phyloP scores from a whole-genome alignment of 2,113 vertebrate species.

The Hippotragus niger region DNA sequence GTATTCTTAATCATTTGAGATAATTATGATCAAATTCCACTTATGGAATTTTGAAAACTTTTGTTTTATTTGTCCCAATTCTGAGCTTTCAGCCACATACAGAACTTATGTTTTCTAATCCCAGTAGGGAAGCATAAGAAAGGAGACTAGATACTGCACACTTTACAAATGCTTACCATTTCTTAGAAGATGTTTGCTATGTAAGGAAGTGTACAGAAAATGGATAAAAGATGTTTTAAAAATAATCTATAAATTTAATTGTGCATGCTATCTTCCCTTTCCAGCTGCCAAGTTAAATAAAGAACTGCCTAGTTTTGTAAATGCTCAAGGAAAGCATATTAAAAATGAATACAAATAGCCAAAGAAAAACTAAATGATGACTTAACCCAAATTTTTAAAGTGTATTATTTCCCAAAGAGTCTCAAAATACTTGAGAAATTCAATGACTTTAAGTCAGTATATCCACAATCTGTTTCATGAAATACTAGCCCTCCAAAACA shows the following conservation, averaged over 20 bases:
- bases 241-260: slow-evolving; percentile 22
- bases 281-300: slow-evolving; percentile 23
- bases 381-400: background rate
- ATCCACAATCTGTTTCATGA: background rate
- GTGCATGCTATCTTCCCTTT: background rate
- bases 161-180: background rate
- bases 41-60: background rate
- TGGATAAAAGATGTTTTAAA: slow-evolving; percentile 25
- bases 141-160: background rate
- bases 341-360: slow-evolving; percentile 44
- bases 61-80: background rate
- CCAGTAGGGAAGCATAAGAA: background rate
- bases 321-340: slow-evolving; percentile 5
- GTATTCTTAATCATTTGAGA: background rate
- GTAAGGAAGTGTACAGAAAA: background rate
- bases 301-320: slow-evolving; percentile 4
- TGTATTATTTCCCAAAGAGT: background rate
- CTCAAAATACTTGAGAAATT: slow-evolving; percentile 1
- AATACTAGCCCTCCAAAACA: background rate
- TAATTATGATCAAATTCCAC: background rate
- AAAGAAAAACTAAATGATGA: slow-evolving; percentile 38
- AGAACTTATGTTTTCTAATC: background rate
- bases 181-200: background rate
- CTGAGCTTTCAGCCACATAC: background rate
- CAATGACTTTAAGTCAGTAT: background rate